phyloP scores from a whole-genome alignment of 37 sponge, comb jelly and placozoan species.

The Cladorhizidae sp. region DNA sequence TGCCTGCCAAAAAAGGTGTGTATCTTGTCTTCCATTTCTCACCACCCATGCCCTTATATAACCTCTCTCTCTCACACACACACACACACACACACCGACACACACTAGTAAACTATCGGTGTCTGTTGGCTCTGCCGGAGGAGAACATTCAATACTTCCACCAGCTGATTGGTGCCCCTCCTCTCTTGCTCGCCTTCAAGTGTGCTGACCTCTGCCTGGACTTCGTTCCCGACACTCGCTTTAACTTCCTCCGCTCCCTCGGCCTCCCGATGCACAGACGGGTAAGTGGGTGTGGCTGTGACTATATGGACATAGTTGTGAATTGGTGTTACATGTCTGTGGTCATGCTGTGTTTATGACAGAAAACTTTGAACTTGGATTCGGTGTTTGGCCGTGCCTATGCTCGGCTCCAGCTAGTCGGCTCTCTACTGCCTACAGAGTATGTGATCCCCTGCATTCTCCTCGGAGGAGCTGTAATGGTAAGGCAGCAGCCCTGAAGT shows the following conservation, averaged over 20 bases:
- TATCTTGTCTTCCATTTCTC: too few species aligned
- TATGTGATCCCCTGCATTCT: conserved; percentile 16
- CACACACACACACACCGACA: neutral
- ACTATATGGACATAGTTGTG: too few species aligned
- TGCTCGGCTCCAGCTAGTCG: neutral
- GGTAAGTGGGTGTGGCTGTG: too few species aligned
- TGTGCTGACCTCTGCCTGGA: conserved; percentile 55
- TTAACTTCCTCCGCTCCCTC: conserved; percentile 63
- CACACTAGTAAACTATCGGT: conserved; percentile 19
- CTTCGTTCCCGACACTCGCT: conserved; percentile 57
- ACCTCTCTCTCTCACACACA: too few species aligned
- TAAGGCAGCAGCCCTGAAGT: neutral
- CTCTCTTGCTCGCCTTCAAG: conserved; percentile 12
- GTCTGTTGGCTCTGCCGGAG: conserved; percentile 8
- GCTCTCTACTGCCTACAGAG: conserved; percentile 18
- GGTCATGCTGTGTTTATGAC: neutral
- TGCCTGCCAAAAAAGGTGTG: too few species aligned
- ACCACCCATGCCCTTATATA: too few species aligned
- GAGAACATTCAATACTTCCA: conserved; percentile 21
- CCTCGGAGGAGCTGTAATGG: conserved; percentile 13
- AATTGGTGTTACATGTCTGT: too few species aligned
- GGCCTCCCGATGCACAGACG: neutral
- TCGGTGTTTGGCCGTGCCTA: neutral
- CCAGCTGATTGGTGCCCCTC: neutral
- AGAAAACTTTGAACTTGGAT: neutral